Percentiles rank a stretch among this genome's conserved stretches.
Conservation (phyloP, 2,797 vertebrate species). For the Discoglossus pictus region DNA sequence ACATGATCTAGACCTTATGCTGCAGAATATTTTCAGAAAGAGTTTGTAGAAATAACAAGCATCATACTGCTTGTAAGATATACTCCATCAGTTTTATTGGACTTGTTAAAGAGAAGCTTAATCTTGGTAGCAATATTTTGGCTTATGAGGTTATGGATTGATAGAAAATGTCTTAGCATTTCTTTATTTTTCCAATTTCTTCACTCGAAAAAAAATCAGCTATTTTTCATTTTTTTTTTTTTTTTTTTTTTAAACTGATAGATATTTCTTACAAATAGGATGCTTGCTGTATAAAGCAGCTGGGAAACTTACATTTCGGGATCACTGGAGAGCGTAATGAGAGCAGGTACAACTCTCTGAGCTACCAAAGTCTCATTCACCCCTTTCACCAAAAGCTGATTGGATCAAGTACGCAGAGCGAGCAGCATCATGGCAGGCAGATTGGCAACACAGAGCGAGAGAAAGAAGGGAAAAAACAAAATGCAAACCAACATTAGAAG, state of each 20-base stretch:
- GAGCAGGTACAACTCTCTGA: constrained; percentile 99
- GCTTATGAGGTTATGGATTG: too few relatives aligned
- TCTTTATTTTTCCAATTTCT: not conserved
- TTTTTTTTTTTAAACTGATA: too few relatives aligned
- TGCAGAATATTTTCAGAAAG: constrained; percentile 61
- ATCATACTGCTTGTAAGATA: constrained; percentile 75
- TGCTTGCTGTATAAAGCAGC: constrained; percentile 73
- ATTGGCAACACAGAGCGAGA: constrained; percentile 74
- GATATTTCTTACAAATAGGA: constrained; percentile 52
- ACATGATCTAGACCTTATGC: constrained; percentile 62
- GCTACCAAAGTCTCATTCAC: constrained; percentile 99
- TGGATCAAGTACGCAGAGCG: constrained; percentile 85
- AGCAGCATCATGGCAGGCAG: constrained; percentile 79
- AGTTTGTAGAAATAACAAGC: constrained; percentile 70
- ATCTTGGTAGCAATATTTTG: too few relatives aligned
- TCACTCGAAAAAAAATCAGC: too few relatives aligned
- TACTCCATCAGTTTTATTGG: constrained; percentile 61
- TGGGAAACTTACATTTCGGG: constrained; percentile 98
- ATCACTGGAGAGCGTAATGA: constrained; percentile 99
- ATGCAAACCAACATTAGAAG: constrained; percentile 89
- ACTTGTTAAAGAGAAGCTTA: not conserved
- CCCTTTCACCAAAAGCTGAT: constrained; percentile 99
- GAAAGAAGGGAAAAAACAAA: constrained; percentile 78
- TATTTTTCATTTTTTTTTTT: too few relatives aligned
- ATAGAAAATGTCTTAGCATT: too few relatives aligned